Conservation (phyloP, 2,888 invertebrate species). For the Cyaniris semiargus region DNA sequence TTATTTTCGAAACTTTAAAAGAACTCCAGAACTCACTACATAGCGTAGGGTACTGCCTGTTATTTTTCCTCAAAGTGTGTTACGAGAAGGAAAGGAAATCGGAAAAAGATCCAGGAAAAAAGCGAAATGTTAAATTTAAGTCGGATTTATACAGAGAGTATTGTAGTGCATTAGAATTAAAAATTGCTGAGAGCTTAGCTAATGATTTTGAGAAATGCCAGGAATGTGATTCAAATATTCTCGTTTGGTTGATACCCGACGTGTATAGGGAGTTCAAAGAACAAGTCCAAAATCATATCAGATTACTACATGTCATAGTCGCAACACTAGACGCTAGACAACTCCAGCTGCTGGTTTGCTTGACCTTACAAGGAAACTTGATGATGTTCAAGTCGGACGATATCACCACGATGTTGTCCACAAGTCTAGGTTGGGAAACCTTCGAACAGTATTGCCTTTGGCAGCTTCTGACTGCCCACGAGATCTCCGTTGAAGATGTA, state of each 20-base stretch:
- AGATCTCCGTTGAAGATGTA: slow-evolving; percentile 94
- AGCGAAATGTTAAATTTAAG: slow-evolving; percentile 85
- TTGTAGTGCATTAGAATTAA: slow-evolving; percentile 89
- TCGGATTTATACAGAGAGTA: slow-evolving; percentile 93
- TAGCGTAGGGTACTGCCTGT: slow-evolving; percentile 90
- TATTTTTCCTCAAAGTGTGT: slow-evolving; percentile 92
- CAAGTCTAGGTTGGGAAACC: slow-evolving; percentile 96
- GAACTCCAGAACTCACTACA: slow-evolving; percentile 86
- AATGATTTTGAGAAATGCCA: slow-evolving; percentile 94
- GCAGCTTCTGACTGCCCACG: slow-evolving; percentile 97
- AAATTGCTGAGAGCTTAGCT: slow-evolving; percentile 86
- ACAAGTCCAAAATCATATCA: slow-evolving; percentile 92
- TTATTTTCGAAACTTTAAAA: slow-evolving; percentile 88
- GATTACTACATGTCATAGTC: slow-evolving; percentile 93
- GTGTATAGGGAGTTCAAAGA: slow-evolving; percentile 94
- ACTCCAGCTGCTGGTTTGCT: slow-evolving; percentile 93
- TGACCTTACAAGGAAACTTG: slow-evolving; percentile 93
- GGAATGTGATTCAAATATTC: slow-evolving; percentile 91
- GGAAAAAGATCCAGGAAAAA: slow-evolving; percentile 75
- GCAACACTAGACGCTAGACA: slow-evolving; percentile 94
- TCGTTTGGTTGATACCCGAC: slow-evolving; percentile 96
- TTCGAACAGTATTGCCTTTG: slow-evolving; percentile 98
- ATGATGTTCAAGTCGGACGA: slow-evolving; percentile 91
- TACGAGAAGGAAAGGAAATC: slow-evolving; percentile 78
- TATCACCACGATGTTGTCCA: slow-evolving; percentile 86